Conservation (phyloP, 2,888 invertebrate species). For the Pseudanteris insignis region DNA sequence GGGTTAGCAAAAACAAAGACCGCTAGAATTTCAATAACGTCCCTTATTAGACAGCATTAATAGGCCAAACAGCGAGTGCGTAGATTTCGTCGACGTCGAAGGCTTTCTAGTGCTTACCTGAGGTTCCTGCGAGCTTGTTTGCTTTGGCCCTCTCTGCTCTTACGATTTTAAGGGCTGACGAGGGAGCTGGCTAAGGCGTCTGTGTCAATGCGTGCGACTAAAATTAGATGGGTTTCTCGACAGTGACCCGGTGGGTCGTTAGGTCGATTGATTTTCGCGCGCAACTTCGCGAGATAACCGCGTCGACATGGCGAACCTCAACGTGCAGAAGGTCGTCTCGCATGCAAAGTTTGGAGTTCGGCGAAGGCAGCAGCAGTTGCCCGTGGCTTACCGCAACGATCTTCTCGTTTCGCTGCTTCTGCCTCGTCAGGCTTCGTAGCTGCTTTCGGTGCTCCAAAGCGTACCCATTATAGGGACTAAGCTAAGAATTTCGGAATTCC, state of each 20-base stretch:
- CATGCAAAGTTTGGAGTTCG: conserved; percentile 52
- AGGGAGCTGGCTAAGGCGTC: conserved; percentile 41
- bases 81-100: conserved; percentile 40
- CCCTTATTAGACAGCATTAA: conserved; percentile 66
- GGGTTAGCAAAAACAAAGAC: conserved; percentile 52
- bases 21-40: conserved; percentile 65
- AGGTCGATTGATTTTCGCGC: conserved; percentile 64
- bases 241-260: conserved; percentile 53
- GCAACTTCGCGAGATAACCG: conserved; percentile 49
- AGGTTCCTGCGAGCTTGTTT: conserved; percentile 61
- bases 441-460: not conserved
- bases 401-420: conserved; percentile 49
- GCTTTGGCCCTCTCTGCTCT: conserved; percentile 61
- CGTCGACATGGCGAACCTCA: conserved; percentile 46
- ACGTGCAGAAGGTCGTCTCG: conserved; percentile 42
- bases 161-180: conserved; percentile 66
- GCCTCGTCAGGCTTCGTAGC: conserved; percentile 37
- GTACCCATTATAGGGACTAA: too few species aligned
- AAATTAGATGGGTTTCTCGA: conserved; percentile 41
- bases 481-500: too few species aligned
- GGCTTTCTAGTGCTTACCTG: conserved; percentile 63
- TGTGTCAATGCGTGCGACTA: conserved; percentile 33
- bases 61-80: conserved; percentile 52
- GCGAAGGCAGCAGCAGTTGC: conserved; percentile 62
- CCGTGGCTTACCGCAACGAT: conserved; percentile 60